Conservation (phyloP, 2,113 vertebrate species). For the Anguilla rostrata region DNA sequence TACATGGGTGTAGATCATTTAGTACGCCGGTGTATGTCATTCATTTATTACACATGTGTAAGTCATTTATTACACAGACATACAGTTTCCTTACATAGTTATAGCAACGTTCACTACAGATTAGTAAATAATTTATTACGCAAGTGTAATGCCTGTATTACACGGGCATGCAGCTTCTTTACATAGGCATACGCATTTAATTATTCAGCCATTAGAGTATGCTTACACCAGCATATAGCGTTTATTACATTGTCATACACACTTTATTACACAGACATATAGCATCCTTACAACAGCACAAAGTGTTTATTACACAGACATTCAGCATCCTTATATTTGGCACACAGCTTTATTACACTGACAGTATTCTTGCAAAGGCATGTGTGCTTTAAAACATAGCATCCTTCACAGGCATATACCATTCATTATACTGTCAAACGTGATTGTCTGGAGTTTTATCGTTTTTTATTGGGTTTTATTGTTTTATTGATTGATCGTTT, state of each 20-base stretch:
- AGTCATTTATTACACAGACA: background rate
- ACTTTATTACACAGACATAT: too few species aligned
- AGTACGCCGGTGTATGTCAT: background rate
- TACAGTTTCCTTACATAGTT: background rate
- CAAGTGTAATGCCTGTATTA: too few species aligned
- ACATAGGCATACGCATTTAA: too few species aligned
- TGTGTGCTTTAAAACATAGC: too few species aligned
- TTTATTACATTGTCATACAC: too few species aligned
- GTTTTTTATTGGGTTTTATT: too few species aligned
- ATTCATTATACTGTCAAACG: background rate
- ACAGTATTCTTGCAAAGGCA: background rate
- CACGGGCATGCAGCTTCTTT: too few species aligned
- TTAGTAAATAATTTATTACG: too few species aligned
- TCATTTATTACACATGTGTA: background rate
- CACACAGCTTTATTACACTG: background rate
- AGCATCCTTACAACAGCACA: background rate
- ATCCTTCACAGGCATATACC: background rate
- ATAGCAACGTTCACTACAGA: background rate
- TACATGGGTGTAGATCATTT: background rate
- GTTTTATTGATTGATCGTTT: too few species aligned
- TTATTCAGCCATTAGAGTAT: too few species aligned
- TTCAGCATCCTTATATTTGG: background rate
- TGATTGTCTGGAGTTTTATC: too few species aligned
- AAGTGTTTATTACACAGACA: background rate
- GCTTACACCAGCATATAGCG: too few species aligned